These are phyloP conservation scores for Drosophila tripunctata DNA, from an alignment of 2,888 invertebrate species.

Conservation along the genomic window DNA sequence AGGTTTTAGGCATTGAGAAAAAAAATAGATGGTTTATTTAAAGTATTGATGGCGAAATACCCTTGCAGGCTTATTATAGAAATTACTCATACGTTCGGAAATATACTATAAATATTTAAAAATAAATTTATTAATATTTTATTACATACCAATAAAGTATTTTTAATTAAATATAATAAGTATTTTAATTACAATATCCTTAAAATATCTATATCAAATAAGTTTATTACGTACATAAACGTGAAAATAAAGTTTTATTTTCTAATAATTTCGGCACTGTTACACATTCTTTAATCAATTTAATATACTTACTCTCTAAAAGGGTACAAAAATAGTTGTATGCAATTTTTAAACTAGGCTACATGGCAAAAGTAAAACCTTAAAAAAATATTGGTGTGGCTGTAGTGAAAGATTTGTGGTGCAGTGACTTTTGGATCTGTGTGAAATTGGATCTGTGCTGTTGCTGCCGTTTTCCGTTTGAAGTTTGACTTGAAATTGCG, in stretches of 20 bases:
- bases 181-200: too few species aligned
- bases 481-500: conserved; percentile 52
- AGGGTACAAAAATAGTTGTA: conserved; percentile 25
- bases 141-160: too few species aligned
- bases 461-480: conserved; percentile 42
- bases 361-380: conserved; percentile 5
- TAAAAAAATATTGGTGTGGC: conserved; percentile 35
- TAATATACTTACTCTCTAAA: not conserved
- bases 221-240: too few species aligned
- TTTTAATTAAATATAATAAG: too few species aligned
- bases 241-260: too few species aligned
- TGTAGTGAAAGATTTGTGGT: conserved; percentile 72
- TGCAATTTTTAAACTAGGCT: conserved; percentile 7
- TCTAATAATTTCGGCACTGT: too few species aligned
- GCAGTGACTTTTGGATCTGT: conserved; percentile 49
- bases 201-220: too few species aligned
- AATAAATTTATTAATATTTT: too few species aligned
- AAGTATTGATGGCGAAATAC: conserved; percentile 18
- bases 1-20: conserved; percentile 22
- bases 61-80: not conserved
- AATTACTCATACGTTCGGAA: too few species aligned
- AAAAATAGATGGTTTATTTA: not conserved
- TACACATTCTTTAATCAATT: too few species aligned
- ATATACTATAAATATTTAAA: too few species aligned
- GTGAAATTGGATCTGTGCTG: conserved; percentile 61